Base-by-base conservation (phyloP, 1,140 invertebrate genomes). In the Sminthurides bifidus region DNA sequence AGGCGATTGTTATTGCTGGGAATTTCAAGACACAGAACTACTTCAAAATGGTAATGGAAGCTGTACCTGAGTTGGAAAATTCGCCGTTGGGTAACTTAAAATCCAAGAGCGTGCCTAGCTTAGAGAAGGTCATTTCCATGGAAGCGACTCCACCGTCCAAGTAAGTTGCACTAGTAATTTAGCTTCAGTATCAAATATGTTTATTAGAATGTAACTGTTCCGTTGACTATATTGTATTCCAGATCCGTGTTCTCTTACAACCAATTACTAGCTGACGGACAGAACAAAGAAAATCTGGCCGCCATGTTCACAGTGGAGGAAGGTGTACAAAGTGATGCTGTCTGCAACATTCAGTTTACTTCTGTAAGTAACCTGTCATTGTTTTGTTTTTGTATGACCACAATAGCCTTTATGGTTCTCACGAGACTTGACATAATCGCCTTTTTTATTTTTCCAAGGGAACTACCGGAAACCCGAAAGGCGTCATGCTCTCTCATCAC, bases 401-500 rank as follows among this genome's bases (percentile, higher is more conserved):
- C n/a, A 10, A n/a, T 10, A 10, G 10, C 33, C 33, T 10, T 35
- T 10, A 35, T 10, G 10, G n/a, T 35, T 10, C n/a, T 35, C n/a
- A 35, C 33, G 33, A 10, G 10, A 35, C 33, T 35, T 10, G n/a
- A 35, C n/a, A n/a, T 10, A 35, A n/a, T n/a, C 10, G n/a, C 33
- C 33, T 35, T 35, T 64, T 60, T 70, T 51, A 67, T 74, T 54
- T 54, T 44, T 56, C 87, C 3, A 91, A 84, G 43, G 90, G 91
- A 0, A 74, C 75, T 30, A 87, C 93, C 2, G 97, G 97, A 72
- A n/a, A n/a, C n/a, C n/a, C n/a, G n/a, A n/a, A n/a, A n/a, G 92
- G 85, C 10, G 83, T 85, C 0, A 73, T 84, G 0, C 67, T 94
- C 2, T 83, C 82, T 0, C 90, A 97, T 68, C 76, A 81, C 56